Conservation (phyloP, 1,140 invertebrate genomes). For the Lordiphosa clarofinis region DNA sequence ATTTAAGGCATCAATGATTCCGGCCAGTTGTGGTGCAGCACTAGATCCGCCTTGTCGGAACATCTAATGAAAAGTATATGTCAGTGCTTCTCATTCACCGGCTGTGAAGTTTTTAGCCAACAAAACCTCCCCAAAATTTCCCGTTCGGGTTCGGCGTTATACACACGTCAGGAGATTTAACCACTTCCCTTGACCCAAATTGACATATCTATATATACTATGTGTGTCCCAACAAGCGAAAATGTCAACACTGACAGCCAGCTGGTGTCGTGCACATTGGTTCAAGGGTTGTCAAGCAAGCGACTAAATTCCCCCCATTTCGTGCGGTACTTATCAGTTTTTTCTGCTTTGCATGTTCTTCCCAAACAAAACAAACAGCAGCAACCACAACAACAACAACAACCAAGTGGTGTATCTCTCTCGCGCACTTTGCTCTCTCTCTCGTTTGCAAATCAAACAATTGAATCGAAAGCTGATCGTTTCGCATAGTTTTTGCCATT, state of each 20-base stretch:
- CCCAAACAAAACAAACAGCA: slow-evolving; percentile 34
- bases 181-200: too few species aligned
- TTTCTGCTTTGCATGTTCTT: slow-evolving; percentile 29
- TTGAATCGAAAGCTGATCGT: slow-evolving; percentile 26
- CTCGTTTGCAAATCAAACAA: slow-evolving; percentile 7
- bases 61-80: too few species aligned
- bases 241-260: slow-evolving; percentile 40
- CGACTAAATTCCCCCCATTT: background rate
- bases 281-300: background rate
- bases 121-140: too few species aligned
- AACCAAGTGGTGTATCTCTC: slow-evolving; percentile 4
- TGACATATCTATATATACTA: too few species aligned
- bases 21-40: too few species aligned
- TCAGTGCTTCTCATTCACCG: too few species aligned
- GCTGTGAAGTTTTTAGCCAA: too few species aligned
- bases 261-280: slow-evolving; percentile 60
- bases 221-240: background rate
- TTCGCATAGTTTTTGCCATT: slow-evolving; percentile 26
- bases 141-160: too few species aligned
- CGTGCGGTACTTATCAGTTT: slow-evolving; percentile 22
- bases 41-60: too few species aligned
- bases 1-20: too few species aligned
- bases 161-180: too few species aligned
- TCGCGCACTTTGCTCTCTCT: slow-evolving; percentile 20
- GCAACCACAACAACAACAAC: background rate